Base-by-base conservation (phyloP, 35 echinoderm and acorn worm species). In the Hemicentrotus pulcherrimus region DNA sequence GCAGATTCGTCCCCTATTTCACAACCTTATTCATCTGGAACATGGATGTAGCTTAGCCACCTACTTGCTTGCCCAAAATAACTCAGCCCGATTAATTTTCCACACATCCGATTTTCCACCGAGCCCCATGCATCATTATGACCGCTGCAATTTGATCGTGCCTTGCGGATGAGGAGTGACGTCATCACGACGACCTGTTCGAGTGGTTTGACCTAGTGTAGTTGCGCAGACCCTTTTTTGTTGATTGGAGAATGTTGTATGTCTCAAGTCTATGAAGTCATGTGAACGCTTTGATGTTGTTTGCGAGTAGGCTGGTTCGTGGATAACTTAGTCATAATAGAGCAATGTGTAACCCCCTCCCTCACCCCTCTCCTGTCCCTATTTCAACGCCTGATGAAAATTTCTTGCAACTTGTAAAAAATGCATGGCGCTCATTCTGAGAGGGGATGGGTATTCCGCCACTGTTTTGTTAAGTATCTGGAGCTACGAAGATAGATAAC, bases 151-250 rank as follows among this genome's bases (percentile, higher is more conserved):
- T 78, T n/a, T 78, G 65, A 78, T 78, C 65, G 65, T 78, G 65
- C 65, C 65, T 78, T 78, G 7, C 19, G 65, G 65, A 78, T 22
- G 65, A 78, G 65, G 65, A 78, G 46, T 90, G 88, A 90, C 88
- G 88, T 90, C 88, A 90, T 33, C 88, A 14, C 5, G 88, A 90
- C 31, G 88, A 90, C 88, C 88, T 33, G 88, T 90, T 45, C 88
- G 88, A 90, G 31, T 41, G 88, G 88, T 24, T 16, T 16, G 19
- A 90, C 6, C 88, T 90, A 90, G 88, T 90, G 12, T 78, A 22
- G 65, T 22, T 28, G 5, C 22, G 65, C 65, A 24, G 65, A 24
- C 65, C 65, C 19, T 28, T 78, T n/a, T 41, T 41, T 78, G 22
- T 8, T 78, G 65, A 28, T 78, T n/a, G 65, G 6, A 30, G 19